Evolutionary conservation across 2,113 vertebrate genomes (phyloP).

Genomic region (Bujurquina vittata): DNA sequence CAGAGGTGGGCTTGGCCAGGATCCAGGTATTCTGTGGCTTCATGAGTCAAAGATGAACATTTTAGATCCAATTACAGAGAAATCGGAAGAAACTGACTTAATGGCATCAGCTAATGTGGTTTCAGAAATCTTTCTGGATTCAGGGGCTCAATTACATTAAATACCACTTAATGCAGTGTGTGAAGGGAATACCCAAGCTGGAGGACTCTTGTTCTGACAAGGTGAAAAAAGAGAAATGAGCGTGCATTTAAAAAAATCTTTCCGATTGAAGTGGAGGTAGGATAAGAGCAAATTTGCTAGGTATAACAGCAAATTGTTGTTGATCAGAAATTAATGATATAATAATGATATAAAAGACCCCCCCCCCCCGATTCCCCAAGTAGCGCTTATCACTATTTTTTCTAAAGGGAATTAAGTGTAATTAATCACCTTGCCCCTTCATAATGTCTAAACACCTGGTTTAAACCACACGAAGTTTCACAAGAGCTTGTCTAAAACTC

Average conservation of each 20-base stretch:
- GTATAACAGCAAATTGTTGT: neutral
- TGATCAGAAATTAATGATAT: neutral
- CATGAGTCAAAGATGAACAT: too few species aligned
- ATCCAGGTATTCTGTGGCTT: neutral
- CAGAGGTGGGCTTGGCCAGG: neutral
- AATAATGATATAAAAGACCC: neutral
- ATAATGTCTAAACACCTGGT: conserved; percentile 31
- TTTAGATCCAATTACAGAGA: neutral
- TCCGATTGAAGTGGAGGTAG: neutral
- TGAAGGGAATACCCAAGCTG: neutral
- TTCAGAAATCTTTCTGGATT: neutral
- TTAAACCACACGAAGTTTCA: conserved; percentile 1
- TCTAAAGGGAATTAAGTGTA: neutral
- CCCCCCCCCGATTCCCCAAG: too few species aligned
- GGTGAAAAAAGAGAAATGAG: too few species aligned
- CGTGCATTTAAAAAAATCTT: neutral
- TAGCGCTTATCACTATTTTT: neutral
- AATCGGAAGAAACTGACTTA: neutral
- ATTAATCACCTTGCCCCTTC: neutral
- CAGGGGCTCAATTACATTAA: neutral
- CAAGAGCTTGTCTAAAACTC: neutral
- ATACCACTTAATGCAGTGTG: neutral
- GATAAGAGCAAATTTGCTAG: neutral
- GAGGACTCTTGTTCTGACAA: neutral
- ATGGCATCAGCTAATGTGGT: neutral